Conservation (phyloP, 1,140 invertebrate genomes). For the Pseudomyrmex concolor region DNA sequence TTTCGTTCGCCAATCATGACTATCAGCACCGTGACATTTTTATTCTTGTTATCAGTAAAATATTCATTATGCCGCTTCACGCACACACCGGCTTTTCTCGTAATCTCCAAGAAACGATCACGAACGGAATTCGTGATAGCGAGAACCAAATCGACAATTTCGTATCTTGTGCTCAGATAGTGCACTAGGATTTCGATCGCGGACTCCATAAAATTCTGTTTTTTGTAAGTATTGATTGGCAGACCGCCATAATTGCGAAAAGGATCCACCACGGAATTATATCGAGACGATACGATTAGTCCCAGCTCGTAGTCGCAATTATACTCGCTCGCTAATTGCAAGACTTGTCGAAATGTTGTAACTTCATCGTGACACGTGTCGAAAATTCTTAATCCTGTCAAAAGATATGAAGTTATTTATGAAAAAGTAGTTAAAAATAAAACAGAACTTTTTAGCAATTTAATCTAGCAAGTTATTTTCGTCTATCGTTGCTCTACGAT, state of each 20-base stretch:
- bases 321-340: slow-evolving; percentile 73
- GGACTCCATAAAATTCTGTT: slow-evolving; percentile 74
- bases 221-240: slow-evolving; percentile 75
- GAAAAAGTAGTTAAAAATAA: too few species aligned
- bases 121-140: slow-evolving; percentile 62
- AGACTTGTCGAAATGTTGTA: slow-evolving; percentile 77
- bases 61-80: slow-evolving; percentile 72
- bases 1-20: slow-evolving; percentile 73
- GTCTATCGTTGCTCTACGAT: neutral
- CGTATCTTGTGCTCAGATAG: slow-evolving; percentile 76
- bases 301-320: slow-evolving; percentile 81
- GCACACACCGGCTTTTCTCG: slow-evolving; percentile 77
- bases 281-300: slow-evolving; percentile 74
- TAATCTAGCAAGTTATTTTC: neutral
- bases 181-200: slow-evolving; percentile 75
- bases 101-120: slow-evolving; percentile 70
- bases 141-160: slow-evolving; percentile 77
- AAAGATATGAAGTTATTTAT: neutral
- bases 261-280: slow-evolving; percentile 73
- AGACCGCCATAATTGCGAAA: slow-evolving; percentile 76
- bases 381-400: slow-evolving; percentile 77
- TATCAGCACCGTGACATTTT: slow-evolving; percentile 68
- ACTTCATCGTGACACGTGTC: slow-evolving; percentile 81
- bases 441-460: neutral
- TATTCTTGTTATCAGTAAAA: slow-evolving; percentile 40